These are phyloP conservation scores for Melanotaenia pygmaea DNA, from an alignment of 2,797 vertebrate genomes.

Conservation along the genomic window DNA sequence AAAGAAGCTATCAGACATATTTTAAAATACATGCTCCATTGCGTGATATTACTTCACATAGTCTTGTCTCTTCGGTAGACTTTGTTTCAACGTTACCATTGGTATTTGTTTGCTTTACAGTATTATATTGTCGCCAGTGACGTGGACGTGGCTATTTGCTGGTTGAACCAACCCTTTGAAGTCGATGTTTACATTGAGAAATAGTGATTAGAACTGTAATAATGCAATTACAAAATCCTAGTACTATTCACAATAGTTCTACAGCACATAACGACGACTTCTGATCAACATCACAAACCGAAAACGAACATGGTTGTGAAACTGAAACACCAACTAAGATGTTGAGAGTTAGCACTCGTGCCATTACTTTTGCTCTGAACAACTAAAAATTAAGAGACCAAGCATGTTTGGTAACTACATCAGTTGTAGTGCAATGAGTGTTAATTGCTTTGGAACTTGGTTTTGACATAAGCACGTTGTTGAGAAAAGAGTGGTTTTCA, in stretches of 20 bases:
- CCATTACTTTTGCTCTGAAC: constrained; percentile 50
- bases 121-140: constrained; percentile 50
- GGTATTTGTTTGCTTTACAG: constrained; percentile 58
- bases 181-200: constrained; percentile 80
- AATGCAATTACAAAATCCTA: constrained; percentile 34
- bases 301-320: constrained; percentile 3
- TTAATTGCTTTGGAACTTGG: neutral
- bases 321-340: constrained; percentile 53
- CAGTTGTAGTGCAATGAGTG: neutral
- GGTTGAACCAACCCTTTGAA: constrained; percentile 68
- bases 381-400: constrained; percentile 38
- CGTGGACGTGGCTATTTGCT: constrained; percentile 68
- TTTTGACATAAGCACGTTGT: constrained; percentile 22
- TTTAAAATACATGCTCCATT: neutral
- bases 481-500: constrained; percentile 10
- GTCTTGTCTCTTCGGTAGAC: constrained; percentile 57
- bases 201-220: constrained; percentile 57
- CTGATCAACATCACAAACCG: neutral
- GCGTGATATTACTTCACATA: constrained; percentile 14
- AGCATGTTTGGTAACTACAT: neutral
- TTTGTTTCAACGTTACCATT: constrained; percentile 72
- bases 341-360: constrained; percentile 55
- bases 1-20: neutral
- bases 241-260: neutral
- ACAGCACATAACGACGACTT: neutral